Percentiles rank a stretch among this genome's conserved stretches.
Evolutionary conservation across 2,797 vertebrate species (phyloP).

Genomic region (Danio aesculapii): DNA sequence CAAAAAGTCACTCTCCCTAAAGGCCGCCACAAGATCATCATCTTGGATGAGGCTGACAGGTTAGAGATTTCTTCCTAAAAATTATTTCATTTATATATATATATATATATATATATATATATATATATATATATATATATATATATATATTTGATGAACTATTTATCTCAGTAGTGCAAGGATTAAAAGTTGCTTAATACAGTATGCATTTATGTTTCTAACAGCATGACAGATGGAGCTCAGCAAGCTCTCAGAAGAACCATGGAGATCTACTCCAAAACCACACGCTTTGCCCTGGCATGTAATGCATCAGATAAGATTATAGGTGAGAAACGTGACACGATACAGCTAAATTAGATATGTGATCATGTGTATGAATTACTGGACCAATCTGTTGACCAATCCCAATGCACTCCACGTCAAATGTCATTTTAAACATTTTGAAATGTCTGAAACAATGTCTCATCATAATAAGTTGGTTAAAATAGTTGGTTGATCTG

Average conservation of each 20-base stretch:
- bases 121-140: too few relatives aligned
- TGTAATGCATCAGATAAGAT: conserved; percentile 98
- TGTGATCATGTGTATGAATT: too few relatives aligned
- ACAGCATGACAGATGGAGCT: conserved; percentile 97
- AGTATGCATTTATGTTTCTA: conserved; percentile 10
- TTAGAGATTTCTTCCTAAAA: conserved; percentile 56
- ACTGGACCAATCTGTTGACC: too few relatives aligned
- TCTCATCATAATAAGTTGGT: too few relatives aligned
- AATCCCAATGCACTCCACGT: too few relatives aligned
- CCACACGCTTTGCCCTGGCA: conserved; percentile 93
- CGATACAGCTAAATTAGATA: background rate
- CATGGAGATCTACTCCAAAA: conserved; percentile 99
- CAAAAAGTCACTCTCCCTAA: conserved; percentile 97
- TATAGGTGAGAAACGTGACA: conserved; percentile 78
- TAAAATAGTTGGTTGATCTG: too few relatives aligned
- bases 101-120: too few relatives aligned
- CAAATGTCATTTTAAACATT: too few relatives aligned
- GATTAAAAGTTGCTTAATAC: background rate
- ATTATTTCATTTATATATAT: background rate
- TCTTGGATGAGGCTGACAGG: conserved; percentile 98
- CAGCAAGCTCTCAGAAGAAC: conserved; percentile 96
- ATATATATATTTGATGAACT: background rate
- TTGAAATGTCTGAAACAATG: too few relatives aligned
- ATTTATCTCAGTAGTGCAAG: too few relatives aligned
- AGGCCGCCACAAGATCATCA: conserved; percentile 96